phyloP scores from a whole-genome alignment of 2,113 vertebrate species.

The Cercopithecus mona region DNA sequence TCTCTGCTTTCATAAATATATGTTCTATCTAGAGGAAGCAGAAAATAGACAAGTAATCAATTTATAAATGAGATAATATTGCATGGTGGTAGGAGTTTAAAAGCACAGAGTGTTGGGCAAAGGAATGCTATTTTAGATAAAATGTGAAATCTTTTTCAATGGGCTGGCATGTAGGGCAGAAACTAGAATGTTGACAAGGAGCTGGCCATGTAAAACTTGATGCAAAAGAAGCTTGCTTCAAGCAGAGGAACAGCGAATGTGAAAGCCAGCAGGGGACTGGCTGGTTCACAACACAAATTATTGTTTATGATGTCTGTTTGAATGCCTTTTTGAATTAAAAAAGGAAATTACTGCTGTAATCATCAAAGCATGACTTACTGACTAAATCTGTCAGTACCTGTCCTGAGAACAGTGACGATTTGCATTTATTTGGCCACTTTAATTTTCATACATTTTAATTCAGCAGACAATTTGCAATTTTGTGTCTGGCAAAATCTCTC shows the following conservation, averaged over 20 bases:
- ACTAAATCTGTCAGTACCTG: constrained; percentile 12
- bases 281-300: neutral
- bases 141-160: neutral
- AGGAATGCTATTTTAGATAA: neutral
- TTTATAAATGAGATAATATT: constrained; percentile 18
- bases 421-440: constrained; percentile 59
- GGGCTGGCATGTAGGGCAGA: neutral
- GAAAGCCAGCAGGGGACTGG: neutral
- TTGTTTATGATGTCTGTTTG: constrained; percentile 29
- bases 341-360: constrained; percentile 44
- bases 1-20: neutral
- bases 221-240: neutral
- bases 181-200: neutral
- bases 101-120: neutral
- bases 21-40: neutral
- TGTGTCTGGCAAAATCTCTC: constrained; percentile 10
- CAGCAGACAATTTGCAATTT: constrained; percentile 29
- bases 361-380: constrained; percentile 9
- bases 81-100: neutral
- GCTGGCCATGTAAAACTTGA: neutral
- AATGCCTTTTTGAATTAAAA: constrained; percentile 41
- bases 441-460: constrained; percentile 54
- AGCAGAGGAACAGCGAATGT: neutral
- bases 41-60: neutral
- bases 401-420: neutral